Conservation (phyloP, 2,113 vertebrate species). For the Psophia crepitans region DNA sequence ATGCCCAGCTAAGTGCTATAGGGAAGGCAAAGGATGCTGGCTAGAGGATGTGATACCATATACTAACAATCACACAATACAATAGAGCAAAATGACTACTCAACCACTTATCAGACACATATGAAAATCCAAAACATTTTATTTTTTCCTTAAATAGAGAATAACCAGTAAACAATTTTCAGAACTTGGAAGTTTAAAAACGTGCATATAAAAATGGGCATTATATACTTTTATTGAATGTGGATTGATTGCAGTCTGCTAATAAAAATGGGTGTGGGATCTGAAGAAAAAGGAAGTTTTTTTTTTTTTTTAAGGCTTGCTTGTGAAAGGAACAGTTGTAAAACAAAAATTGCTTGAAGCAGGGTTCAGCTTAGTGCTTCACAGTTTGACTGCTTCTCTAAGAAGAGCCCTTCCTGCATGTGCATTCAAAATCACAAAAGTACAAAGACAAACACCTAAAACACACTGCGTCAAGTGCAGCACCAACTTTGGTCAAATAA, state of each 20-base stretch:
- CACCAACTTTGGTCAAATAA: constrained; percentile 89
- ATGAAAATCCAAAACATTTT: constrained; percentile 87
- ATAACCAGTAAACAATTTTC: constrained; percentile 90
- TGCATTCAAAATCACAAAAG: constrained; percentile 84
- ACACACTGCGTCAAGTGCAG: constrained; percentile 85
- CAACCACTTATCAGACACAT: constrained; percentile 86
- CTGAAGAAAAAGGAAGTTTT: constrained; percentile 82
- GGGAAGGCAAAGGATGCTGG: constrained; percentile 86
- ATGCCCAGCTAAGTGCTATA: constrained; percentile 96
- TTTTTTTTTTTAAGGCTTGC: constrained; percentile 89
- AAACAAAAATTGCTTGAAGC: constrained; percentile 85
- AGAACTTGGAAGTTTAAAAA: constrained; percentile 91
- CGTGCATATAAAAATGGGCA: constrained; percentile 92
- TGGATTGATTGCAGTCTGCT: constrained; percentile 84
- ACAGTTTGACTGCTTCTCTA: constrained; percentile 87
- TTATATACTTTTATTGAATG: constrained; percentile 86
- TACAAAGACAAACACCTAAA: constrained; percentile 84
- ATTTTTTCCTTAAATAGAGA: constrained; percentile 87
- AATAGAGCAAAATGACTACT: constrained; percentile 86
- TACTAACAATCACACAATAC: constrained; percentile 86
- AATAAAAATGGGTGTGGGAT: constrained; percentile 87
- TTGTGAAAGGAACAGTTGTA: constrained; percentile 89
- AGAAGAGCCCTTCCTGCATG: constrained; percentile 85
- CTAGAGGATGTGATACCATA: constrained; percentile 82
- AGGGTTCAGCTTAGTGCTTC: constrained; percentile 88